Base-by-base conservation (phyloP, 2,113 vertebrate species). In the Sinocyclocheilus anshuiensis region DNA sequence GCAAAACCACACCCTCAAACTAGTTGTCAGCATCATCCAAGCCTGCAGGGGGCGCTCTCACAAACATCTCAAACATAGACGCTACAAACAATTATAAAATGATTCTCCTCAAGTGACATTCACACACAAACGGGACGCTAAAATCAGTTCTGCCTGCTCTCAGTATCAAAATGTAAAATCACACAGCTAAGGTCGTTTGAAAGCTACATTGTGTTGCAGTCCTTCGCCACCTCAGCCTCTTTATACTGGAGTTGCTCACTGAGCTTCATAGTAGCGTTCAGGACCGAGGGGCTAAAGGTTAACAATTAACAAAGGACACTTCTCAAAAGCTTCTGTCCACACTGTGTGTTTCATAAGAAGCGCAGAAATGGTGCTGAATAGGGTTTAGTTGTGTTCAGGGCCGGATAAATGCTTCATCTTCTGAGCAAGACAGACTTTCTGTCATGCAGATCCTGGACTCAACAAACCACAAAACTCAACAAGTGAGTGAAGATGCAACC, bases 131-230 rank as follows among this genome's bases (percentile, higher is more conserved):
- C 67, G 3, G 18, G 33, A 71, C 15, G 1, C 67, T 39, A 71
- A 71, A 71, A 71, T 71, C 6, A 36, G 69, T 39, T 42, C 42
- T 42, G 7, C 42, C 42, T 33, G 24, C 33, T 57, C 39, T 26
- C 57, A 10, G 50, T 84, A 26, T 36, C 57, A 4, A 42, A n/a
- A 75, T 74, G 71, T 50, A 78, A 69, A 78, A 45, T 65, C 36
- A 82, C 78, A 81, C 69, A 82, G 29, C 57, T 13, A 26, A 82
- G 71, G 59, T 29, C 39, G 50, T 45, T 84, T 63, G 29, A 50
- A 84, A 48, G 39, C 83, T 61, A 77, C 20, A 9, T 11, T 45
- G 13, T 45, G 18, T n/a, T 39, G 29, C 74, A 50, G 74, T 50
- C 74, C 74, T 50, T 50, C 3, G 45, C 74, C 74, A 76, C 74